Percentiles rank a stretch among this genome's conserved stretches.
Conservation (phyloP, 2,797 vertebrate genomes). For the Hirundo rustica region DNA sequence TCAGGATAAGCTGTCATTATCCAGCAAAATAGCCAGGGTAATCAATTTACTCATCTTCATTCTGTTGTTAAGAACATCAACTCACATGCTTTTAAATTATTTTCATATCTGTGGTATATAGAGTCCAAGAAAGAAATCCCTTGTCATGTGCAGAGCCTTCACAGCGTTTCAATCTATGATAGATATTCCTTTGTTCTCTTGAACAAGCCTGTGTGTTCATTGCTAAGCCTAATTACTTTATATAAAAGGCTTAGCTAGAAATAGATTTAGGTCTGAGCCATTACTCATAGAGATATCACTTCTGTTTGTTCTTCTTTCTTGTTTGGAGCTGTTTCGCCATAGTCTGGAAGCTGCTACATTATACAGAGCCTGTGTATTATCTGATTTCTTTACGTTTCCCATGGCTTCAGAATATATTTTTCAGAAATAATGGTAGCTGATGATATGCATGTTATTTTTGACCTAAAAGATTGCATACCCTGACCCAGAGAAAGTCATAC, state of each 20-base stretch:
- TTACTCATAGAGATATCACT: neutral
- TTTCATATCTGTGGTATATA: neutral
- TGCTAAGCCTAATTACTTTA: conserved; percentile 57
- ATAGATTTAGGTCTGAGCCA: conserved; percentile 40
- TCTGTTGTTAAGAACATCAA: neutral
- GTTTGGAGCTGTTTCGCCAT: neutral
- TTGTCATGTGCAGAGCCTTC: neutral
- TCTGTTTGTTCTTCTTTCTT: conserved; percentile 32
- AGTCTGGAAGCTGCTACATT: neutral
- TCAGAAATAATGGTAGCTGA: neutral
- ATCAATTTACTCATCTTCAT: neutral
- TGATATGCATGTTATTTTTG: neutral
- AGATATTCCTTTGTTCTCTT: conserved; percentile 18
- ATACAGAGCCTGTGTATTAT: neutral
- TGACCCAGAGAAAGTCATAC: neutral
- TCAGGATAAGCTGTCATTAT: neutral
- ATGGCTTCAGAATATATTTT: neutral
- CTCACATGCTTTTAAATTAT: neutral
- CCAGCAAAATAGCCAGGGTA: neutral
- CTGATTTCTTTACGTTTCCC: neutral
- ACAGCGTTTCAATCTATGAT: neutral
- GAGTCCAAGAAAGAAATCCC: neutral
- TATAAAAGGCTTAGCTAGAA: conserved; percentile 55
- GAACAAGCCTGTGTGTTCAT: neutral
- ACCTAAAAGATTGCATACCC: neutral